These are phyloP conservation scores for Cremastobaeus sp. DNA, from an alignment of 2,888 invertebrate species.

Conservation along the genomic window DNA sequence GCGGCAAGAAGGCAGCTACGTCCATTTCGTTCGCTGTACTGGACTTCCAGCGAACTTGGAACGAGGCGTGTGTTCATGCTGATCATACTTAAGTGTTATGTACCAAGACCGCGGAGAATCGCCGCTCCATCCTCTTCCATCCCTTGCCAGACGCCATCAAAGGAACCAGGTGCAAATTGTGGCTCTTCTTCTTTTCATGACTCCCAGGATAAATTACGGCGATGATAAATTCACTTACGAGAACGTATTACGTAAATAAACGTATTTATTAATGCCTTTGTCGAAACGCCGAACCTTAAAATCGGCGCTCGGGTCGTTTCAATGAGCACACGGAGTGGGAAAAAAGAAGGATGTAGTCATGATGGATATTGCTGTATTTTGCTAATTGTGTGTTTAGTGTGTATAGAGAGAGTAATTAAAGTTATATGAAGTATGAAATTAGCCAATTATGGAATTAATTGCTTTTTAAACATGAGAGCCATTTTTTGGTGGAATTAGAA, in stretches of 20 bases:
- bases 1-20: conserved; percentile 2
- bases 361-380: background rate
- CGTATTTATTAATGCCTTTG: conserved; percentile 48
- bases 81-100: conserved; percentile 60
- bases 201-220: conserved; percentile 42
- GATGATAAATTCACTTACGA: conserved; percentile 52
- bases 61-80: conserved; percentile 57
- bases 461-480: too few species aligned
- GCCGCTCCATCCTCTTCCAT: conserved; percentile 22
- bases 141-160: conserved; percentile 39
- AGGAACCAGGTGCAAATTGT: conserved; percentile 68
- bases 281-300: conserved; percentile 16
- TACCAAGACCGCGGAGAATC: conserved; percentile 55
- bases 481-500: too few species aligned
- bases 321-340: background rate
- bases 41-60: conserved; percentile 52
- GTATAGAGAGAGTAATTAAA: too few species aligned
- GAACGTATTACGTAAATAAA: conserved; percentile 35
- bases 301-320: background rate
- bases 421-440: too few species aligned
- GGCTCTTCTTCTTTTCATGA: conserved; percentile 48
- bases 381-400: too few species aligned
- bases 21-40: conserved; percentile 49
- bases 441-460: too few species aligned
- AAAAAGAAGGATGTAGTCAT: background rate